Percentiles rank a stretch among this genome's conserved stretches.
Conservation (phyloP, 2,113 vertebrate genomes). For the Hiodon alosoides region DNA sequence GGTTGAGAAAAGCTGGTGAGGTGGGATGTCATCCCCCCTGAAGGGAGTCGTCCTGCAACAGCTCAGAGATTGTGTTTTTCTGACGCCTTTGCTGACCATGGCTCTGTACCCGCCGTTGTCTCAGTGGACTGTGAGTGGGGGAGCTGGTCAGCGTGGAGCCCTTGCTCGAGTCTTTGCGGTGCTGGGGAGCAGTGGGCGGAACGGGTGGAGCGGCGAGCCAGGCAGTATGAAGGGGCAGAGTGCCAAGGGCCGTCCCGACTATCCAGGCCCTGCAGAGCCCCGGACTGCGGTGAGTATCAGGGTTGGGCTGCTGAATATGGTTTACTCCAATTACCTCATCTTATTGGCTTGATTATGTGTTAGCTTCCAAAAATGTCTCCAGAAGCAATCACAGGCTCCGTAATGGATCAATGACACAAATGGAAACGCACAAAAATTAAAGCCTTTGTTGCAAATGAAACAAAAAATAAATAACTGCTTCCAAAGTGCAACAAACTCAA, state of each 20-base stretch:
- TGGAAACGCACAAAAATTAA: background rate
- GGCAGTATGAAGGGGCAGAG: slow-evolving; percentile 49
- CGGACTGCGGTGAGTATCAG: slow-evolving; percentile 55
- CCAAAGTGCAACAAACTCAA: too few species aligned
- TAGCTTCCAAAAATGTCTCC: background rate
- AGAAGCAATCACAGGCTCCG: background rate
- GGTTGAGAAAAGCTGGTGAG: background rate
- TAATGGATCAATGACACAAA: background rate
- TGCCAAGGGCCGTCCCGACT: slow-evolving; percentile 48
- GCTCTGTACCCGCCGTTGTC: background rate
- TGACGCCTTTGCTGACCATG: background rate
- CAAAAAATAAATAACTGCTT: too few species aligned
- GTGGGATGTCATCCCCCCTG: background rate
- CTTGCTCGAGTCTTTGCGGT: slow-evolving; percentile 66
- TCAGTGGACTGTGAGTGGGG: slow-evolving; percentile 68
- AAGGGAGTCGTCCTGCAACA: background rate
- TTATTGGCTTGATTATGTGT: background rate
- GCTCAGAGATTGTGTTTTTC: background rate
- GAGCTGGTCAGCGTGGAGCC: slow-evolving; percentile 63
- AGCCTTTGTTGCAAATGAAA: too few species aligned
- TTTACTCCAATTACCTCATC: background rate
- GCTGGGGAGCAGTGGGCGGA: slow-evolving; percentile 49
- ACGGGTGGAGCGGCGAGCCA: slow-evolving; percentile 39
- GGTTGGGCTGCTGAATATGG: background rate
- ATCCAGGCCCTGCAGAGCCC: slow-evolving; percentile 35